Percentiles rank a stretch among this genome's conserved stretches.
Conservation (phyloP, 2,113 vertebrate species). For the Cinclus mexicanus region DNA sequence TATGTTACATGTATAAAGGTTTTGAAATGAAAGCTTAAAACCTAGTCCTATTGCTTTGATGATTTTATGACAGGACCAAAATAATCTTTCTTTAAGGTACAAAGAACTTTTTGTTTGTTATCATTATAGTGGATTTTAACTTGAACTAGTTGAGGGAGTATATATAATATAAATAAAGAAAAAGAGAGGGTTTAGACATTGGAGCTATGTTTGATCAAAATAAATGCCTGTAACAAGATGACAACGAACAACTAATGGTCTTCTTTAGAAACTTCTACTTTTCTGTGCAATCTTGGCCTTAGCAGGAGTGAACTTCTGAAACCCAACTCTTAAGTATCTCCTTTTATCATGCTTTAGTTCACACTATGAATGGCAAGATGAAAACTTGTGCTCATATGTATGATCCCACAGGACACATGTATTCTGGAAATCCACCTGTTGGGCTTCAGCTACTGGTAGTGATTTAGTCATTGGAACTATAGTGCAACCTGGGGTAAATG, state of each 20-base stretch:
- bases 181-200: not conserved
- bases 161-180: not conserved
- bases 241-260: accelerated
- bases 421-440: not conserved
- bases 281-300: not conserved
- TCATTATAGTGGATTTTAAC: not conserved
- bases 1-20: not conserved
- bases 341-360: not conserved
- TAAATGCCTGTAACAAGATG: not conserved
- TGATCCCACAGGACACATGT: not conserved
- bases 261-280: not conserved
- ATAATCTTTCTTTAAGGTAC: not conserved
- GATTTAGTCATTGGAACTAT: not conserved
- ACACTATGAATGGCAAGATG: not conserved
- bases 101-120: not conserved
- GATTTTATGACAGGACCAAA: not conserved
- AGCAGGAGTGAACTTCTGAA: not conserved
- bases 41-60: not conserved
- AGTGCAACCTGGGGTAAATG: not conserved
- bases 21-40: not conserved
- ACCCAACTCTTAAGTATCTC: not conserved
- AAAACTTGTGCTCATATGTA: not conserved
- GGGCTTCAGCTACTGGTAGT: not conserved
- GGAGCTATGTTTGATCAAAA: not conserved
- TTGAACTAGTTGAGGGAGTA: not conserved